Evolutionary conservation across 2,797 vertebrate species (phyloP).

Genomic region (Emydoidea blandingii): DNA sequence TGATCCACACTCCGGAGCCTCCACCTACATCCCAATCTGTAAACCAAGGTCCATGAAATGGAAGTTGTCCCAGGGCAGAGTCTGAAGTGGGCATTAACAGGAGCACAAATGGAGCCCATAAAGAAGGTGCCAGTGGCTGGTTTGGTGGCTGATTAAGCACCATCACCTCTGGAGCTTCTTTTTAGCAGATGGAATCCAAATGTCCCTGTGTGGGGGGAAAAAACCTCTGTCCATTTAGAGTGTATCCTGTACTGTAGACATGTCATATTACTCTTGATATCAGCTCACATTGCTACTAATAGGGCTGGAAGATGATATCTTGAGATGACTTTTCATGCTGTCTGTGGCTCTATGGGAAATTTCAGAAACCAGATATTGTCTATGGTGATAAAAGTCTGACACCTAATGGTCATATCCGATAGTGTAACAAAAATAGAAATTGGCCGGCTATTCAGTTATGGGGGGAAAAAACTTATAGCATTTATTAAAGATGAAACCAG

Average conservation of each 20-base stretch:
- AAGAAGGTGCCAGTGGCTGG: background rate
- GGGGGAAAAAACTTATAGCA: background rate
- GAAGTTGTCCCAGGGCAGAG: background rate
- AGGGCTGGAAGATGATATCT: background rate
- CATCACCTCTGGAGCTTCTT: background rate
- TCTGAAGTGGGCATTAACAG: background rate
- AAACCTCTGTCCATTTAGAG: fast-evolving
- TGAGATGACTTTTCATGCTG: background rate
- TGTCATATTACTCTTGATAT: background rate
- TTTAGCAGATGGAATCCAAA: background rate
- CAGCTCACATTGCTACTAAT: background rate
- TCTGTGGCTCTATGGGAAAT: fast-evolving
- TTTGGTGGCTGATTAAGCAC: background rate
- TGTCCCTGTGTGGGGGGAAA: background rate
- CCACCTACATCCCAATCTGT: background rate
- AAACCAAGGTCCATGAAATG: background rate
- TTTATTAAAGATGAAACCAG: background rate
- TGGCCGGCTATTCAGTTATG: background rate
- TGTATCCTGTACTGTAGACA: background rate
- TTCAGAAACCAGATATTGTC: background rate
- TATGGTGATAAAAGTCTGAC: constrained; percentile 59
- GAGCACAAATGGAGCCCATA: background rate
- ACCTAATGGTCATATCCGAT: constrained; percentile 65
- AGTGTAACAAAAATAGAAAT: constrained; percentile 23
- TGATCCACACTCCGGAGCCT: background rate